Base-by-base conservation (phyloP, 1,140 invertebrate species). In the Oedothorax gibbosus region DNA sequence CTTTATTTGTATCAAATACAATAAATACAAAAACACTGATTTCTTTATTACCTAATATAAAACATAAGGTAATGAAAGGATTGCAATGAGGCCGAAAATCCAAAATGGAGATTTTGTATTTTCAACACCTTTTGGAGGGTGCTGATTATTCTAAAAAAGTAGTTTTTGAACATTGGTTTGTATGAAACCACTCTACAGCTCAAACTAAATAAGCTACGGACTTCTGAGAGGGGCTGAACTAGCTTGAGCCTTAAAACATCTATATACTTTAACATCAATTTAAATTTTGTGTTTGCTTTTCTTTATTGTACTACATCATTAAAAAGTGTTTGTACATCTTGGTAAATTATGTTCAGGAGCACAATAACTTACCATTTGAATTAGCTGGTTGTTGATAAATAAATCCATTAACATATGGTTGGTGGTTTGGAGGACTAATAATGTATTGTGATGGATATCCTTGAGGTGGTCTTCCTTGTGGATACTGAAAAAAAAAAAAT, bases 401-500 rank as follows among this genome's bases (percentile, higher is more conserved):
- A 15, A 71, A n/a, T 5, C 68, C 12, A 71, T 71, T 60, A 75
- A 57, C 49, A 57, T 9, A 75, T 75, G 57, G 9, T n/a, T 12
- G 54, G 20, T 75, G 72, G 0, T 9, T 10, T 1, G 72, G 18
- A 0, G 57, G n/a, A 66, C 10, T 11, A n/a, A 35, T 49, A 75
- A 21, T 20, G 5, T 62, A 62, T 62, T 62, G 57, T 15, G 57
- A 62, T 5, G 69, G 50, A 71, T 71, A 71, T 51, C 54, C 50
- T 53, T 51, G 69, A 53, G 69, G n/a, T 21, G n/a, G 12, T 57
- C 72, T 75, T 35, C 35, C 35, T 15, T 60, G 72, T 49, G 11
- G 72, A 35, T 75, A 75, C 72, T 75, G 72, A 15, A 75, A 57
- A 15, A 15, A 73, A 7, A 72, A 72, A 73, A 11, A 56, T 56